Conservation (phyloP, 1,140 invertebrate genomes). For the Macrosteles quadrilineatus region DNA sequence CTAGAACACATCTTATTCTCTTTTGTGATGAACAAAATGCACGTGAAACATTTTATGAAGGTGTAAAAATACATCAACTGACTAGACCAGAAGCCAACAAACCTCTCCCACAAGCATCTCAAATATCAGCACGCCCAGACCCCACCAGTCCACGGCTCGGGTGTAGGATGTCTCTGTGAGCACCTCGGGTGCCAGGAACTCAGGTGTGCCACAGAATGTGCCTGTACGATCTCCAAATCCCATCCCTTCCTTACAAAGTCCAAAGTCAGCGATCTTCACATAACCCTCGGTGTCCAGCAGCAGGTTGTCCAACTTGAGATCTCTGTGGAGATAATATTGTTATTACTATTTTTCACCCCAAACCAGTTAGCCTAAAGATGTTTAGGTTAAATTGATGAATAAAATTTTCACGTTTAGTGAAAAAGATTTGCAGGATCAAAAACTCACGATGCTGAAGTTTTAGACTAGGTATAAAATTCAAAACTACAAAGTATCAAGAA, state of each 20-base stretch:
- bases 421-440: too few relatives aligned
- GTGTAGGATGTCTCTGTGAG: constrained; percentile 98
- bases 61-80: too few relatives aligned
- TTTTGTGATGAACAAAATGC: too few relatives aligned
- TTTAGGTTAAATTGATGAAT: too few relatives aligned
- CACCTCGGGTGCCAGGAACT: constrained; percentile 98
- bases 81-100: constrained; percentile 43
- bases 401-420: too few relatives aligned
- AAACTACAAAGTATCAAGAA: too few relatives aligned
- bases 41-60: background rate
- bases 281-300: constrained; percentile 97
- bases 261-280: constrained; percentile 99
- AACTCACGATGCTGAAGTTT: too few relatives aligned
- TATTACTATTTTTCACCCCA: too few relatives aligned
- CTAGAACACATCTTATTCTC: too few relatives aligned
- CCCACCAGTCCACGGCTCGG: constrained; percentile 99
- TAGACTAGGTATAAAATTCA: too few relatives aligned
- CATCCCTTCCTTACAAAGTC: constrained; percentile 99
- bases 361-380: too few relatives aligned
- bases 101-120: constrained; percentile 99
- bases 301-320: constrained; percentile 98
- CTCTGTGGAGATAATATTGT: too few relatives aligned
- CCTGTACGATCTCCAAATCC: constrained; percentile 95
- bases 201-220: constrained; percentile 99
- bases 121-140: constrained; percentile 98